phyloP scores from a whole-genome alignment of 2,888 invertebrate genomes.

The Argyresthia albistria region DNA sequence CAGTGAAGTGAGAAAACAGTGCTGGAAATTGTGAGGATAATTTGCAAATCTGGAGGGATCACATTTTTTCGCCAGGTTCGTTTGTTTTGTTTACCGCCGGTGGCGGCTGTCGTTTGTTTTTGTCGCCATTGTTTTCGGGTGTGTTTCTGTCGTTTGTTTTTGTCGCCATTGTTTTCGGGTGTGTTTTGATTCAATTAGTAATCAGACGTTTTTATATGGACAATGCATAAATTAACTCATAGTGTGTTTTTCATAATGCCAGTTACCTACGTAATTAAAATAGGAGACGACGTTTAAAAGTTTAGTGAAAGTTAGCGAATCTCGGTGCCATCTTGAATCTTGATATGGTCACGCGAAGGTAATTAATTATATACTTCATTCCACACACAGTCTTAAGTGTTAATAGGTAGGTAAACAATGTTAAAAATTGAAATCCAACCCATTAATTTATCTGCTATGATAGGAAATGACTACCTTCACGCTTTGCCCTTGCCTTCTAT shows the following conservation, averaged over 20 bases:
- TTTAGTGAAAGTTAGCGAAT: background rate
- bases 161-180: background rate
- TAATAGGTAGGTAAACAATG: no score
- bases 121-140: background rate
- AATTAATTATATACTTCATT: background rate
- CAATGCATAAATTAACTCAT: no score
- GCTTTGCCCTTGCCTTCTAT: no score
- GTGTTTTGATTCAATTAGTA: no score
- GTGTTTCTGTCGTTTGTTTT: background rate
- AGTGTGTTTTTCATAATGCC: background rate
- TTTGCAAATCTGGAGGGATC: constrained; percentile 4
- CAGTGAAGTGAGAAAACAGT: constrained; percentile 1
- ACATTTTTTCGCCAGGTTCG: constrained; percentile 1
- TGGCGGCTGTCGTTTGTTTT: background rate
- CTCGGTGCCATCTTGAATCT: background rate
- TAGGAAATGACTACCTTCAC: no score
- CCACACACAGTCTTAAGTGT: no score
- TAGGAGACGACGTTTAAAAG: background rate
- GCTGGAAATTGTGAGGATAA: background rate
- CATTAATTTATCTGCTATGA: no score
- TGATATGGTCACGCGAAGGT: constrained; percentile 1
- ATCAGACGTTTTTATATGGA: no score
- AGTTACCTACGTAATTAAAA: background rate
- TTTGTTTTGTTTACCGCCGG: background rate
- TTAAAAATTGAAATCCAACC: no score